Conservation (phyloP, 64 coral and sea anemone species). For the Exaiptasia diaphana region DNA sequence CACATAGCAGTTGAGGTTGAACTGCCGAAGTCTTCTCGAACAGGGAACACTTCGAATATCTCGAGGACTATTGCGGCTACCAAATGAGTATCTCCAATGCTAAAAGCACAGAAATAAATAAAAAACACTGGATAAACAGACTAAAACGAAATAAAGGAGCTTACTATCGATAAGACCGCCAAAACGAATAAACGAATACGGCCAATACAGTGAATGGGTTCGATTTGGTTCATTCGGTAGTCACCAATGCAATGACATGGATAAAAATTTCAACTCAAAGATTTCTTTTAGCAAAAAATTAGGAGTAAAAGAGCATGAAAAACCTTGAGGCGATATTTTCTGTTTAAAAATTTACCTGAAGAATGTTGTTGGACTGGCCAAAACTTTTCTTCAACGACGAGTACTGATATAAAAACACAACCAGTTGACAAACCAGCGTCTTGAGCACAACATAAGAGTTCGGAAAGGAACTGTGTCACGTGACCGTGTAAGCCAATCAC, state of each 20-base stretch:
- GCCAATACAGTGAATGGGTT: conserved; percentile 13
- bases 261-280: conserved; percentile 20
- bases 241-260: conserved; percentile 13
- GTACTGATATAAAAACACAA: conserved; percentile 13
- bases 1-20: conserved; percentile 8
- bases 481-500: not conserved
- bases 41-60: not conserved
- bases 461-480: conserved; percentile 10
- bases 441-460: conserved; percentile 26
- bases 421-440: conserved; percentile 21
- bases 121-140: not conserved
- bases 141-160: not conserved
- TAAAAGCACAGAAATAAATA: not conserved
- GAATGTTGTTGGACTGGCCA: not conserved
- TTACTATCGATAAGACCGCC: not conserved
- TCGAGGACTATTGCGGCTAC: not conserved
- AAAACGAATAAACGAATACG: not conserved
- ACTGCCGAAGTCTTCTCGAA: not conserved
- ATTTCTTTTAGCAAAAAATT: conserved; percentile 3
- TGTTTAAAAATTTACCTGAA: conserved; percentile 1
- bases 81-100: not conserved
- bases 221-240: conserved; percentile 25
- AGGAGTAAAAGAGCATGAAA: not conserved
- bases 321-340: conserved; percentile 3
- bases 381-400: not conserved